phyloP scores from a whole-genome alignment of 2,113 vertebrate genomes.

The Parotia lawesii region DNA sequence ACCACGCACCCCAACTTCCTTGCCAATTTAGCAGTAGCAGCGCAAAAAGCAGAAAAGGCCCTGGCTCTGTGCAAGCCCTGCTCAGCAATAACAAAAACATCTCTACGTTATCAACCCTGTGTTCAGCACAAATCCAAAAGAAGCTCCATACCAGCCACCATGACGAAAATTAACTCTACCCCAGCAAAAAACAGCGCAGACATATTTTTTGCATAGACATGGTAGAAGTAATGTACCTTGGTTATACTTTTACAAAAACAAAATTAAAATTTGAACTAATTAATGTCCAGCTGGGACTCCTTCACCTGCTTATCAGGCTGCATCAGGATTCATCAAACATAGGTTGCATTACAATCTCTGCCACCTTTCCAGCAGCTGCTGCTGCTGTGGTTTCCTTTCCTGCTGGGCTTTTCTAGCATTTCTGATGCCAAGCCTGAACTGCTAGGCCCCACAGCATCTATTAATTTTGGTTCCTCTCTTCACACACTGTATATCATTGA shows the following conservation, averaged over 20 bases:
- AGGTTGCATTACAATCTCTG: background rate
- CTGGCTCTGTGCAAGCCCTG: background rate
- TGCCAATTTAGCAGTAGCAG: rapidly evolving
- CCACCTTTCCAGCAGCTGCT: background rate
- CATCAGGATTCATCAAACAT: background rate
- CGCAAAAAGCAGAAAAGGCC: background rate
- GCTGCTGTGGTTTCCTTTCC: background rate
- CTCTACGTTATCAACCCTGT: background rate
- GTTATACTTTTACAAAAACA: background rate
- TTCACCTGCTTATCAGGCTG: background rate
- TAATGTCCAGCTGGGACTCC: background rate
- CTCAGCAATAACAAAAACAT: background rate
- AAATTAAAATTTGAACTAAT: background rate
- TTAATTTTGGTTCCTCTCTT: background rate
- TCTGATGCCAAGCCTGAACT: background rate
- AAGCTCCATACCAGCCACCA: background rate
- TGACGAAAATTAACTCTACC: background rate
- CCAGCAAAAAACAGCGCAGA: background rate
- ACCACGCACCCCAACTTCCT: background rate
- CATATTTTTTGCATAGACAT: background rate
- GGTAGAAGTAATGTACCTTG: background rate
- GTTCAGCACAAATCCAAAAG: background rate
- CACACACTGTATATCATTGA: background rate
- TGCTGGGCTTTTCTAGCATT: background rate
- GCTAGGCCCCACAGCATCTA: background rate